phyloP scores from a whole-genome alignment of 2,113 vertebrate species.

The Telmatochromis bifrenatus region DNA sequence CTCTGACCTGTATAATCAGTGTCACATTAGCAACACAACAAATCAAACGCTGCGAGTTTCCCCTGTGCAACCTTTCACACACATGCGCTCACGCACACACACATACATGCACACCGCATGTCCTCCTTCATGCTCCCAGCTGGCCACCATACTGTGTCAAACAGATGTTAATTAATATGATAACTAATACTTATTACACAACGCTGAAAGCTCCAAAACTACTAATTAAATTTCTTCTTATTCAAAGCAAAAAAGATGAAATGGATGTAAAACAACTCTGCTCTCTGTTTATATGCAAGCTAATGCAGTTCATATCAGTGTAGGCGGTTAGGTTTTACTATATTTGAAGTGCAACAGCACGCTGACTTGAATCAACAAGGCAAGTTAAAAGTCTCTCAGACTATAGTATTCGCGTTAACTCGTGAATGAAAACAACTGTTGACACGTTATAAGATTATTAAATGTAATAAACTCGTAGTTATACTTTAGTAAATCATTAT shows the following conservation, averaged over 20 bases:
- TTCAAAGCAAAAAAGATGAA: slow-evolving; percentile 27
- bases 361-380: background rate
- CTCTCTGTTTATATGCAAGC: background rate
- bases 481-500: background rate
- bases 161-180: slow-evolving; percentile 99
- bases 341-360: background rate
- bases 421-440: background rate
- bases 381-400: background rate
- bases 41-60: slow-evolving; percentile 96
- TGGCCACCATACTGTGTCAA: slow-evolving; percentile 91
- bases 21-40: slow-evolving; percentile 99
- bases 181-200: slow-evolving; percentile 97
- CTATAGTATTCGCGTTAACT: background rate
- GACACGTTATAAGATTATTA: background rate
- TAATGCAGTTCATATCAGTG: background rate
- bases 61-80: slow-evolving; percentile 63
- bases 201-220: slow-evolving; percentile 75
- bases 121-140: slow-evolving; percentile 80
- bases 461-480: background rate
- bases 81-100: background rate
- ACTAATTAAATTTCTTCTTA: slow-evolving; percentile 33
- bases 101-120: slow-evolving; percentile 35
- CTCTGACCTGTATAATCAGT: slow-evolving; percentile 99
- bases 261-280: background rate
- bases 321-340: background rate